Evolutionary conservation across 2,888 invertebrate genomes (phyloP), one percentile per base, ranked within the genome.

Genomic region (Spilarctia lutea): DNA sequence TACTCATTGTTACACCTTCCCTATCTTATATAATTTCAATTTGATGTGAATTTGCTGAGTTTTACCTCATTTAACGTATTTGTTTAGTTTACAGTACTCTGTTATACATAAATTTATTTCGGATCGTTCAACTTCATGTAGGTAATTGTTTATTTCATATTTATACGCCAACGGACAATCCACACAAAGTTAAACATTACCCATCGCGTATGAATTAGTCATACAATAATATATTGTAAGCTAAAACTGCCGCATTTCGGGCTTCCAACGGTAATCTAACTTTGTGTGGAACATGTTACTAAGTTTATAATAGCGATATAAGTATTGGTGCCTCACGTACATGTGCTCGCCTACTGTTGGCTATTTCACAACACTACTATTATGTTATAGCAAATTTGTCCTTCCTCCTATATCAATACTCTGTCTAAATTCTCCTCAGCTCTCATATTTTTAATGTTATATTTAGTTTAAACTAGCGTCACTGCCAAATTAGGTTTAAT

Each of bases 241-340:
- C 20, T 48, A 2, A 48, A 68, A 48, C 20, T 45, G 20, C 52
- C 7, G 20, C 24, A 52, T 52, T 24, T 52, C 20, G 48, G 68
- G 68, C 68, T 68, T 68, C 67, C 67, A 67, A 24, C 13, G 6
- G 45, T 30, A 68, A 20, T 27, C 20, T 30, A 48, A 45, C 68
- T 68, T 45, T 68, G 27, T 67, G 27, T 67, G 20, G 45, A 52
- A 30, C 68, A 30, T 30, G 63, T 30, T 63, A 16, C 18, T 2
- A 63, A 27, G 27, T 63, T 16, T 27, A 30, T 27, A 30, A 30
- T 13, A 30, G 16, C 52, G 10, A 1, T 52, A 24, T 8, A 52
- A 24, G 8, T 48, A 52, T 24, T 24, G 24, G 16, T 52, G 52
- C 20, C 24, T 8, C 2, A 24, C 24, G 24, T 24, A 52, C 24